A percentile compares a stretch with the other conserved stretches of the same genome.
phyloP scores from a whole-genome alignment of 2,888 invertebrate species.

The Drosophila hawaiiensis region DNA sequence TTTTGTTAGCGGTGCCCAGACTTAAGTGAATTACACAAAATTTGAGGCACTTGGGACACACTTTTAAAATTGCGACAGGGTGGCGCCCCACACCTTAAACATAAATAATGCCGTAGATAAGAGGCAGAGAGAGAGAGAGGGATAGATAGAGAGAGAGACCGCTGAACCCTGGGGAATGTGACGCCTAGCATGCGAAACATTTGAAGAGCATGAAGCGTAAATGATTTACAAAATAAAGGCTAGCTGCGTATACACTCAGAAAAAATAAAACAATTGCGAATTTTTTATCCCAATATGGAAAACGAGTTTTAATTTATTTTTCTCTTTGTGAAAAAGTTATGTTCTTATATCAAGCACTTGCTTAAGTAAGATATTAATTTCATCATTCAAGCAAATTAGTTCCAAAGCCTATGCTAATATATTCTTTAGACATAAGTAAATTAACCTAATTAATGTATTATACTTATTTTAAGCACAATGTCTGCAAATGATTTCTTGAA shows the following conservation, averaged over 20 bases:
- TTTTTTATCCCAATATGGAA: neutral
- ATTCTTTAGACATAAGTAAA: neutral
- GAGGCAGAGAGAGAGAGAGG: neutral
- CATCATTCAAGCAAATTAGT: neutral
- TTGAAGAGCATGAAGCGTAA: slow-evolving; percentile 58
- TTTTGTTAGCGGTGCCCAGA: neutral
- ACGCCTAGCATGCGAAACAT: slow-evolving; percentile 30
- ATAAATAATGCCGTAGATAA: slow-evolving; percentile 68
- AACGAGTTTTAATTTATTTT: neutral
- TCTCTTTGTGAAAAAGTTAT: neutral
- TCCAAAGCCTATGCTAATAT: too few relatives aligned
- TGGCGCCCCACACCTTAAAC: slow-evolving; percentile 50
- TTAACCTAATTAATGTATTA: accelerated
- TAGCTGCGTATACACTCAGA: neutral
- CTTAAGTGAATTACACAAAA: slow-evolving; percentile 33
- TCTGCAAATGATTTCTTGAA: too few relatives aligned
- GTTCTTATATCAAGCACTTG: neutral
- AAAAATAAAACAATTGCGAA: neutral
- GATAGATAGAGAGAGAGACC: slow-evolving; percentile 1
- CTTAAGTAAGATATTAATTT: neutral
- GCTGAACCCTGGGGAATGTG: slow-evolving; percentile 27
- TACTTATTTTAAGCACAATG: neutral
- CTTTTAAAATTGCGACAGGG: slow-evolving; percentile 52
- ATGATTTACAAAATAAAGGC: slow-evolving; percentile 54
- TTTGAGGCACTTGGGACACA: slow-evolving; percentile 49